A percentile compares a stretch with the other conserved stretches of the same genome.
These are phyloP conservation scores for Sebastes vulpes DNA, from an alignment of 2,797 vertebrate genomes.

Conservation along the genomic window DNA sequence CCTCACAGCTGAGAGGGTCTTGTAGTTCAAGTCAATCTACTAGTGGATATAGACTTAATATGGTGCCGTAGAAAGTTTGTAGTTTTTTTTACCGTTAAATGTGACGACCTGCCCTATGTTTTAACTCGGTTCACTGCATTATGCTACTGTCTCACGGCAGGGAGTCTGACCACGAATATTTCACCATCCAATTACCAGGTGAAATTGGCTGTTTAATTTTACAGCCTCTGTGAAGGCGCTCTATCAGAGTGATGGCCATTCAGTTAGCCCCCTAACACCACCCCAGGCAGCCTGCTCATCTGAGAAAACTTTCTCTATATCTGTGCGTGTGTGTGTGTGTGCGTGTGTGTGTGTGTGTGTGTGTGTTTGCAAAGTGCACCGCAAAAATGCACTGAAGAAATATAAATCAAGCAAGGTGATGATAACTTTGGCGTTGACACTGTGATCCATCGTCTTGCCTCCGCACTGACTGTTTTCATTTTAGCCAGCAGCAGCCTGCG, in stretches of 20 bases:
- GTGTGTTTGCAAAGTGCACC: constrained; percentile 42
- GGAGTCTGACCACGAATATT: constrained; percentile 75
- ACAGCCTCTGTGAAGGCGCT: constrained; percentile 68
- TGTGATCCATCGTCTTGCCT: constrained; percentile 74
- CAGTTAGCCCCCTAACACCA: constrained; percentile 63
- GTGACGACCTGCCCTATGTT: constrained; percentile 35
- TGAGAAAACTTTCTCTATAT: constrained; percentile 52
- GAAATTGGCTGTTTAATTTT: constrained; percentile 85
- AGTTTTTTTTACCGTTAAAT: constrained; percentile 48
- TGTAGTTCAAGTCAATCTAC: constrained; percentile 6
- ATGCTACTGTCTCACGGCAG: constrained; percentile 56
- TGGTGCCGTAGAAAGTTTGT: constrained; percentile 11
- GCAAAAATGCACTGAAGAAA: constrained; percentile 51
- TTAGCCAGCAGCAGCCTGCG: constrained; percentile 70
- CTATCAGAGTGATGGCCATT: constrained; percentile 67
- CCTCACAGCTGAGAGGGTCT: not conserved
- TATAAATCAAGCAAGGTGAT: constrained; percentile 83
- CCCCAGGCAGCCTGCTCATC: constrained; percentile 57
- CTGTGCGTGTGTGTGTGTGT: constrained; percentile 25
- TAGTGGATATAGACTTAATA: not conserved
- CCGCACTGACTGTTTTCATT: constrained; percentile 78
- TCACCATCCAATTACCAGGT: constrained; percentile 83
- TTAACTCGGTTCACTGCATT: constrained; percentile 49
- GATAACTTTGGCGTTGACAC: constrained; percentile 82
- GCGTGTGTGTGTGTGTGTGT: not conserved